These are phyloP conservation scores for Isaurus tuberculatus DNA, from an alignment of 92 coral and sea anemone species.

Conservation along the genomic window DNA sequence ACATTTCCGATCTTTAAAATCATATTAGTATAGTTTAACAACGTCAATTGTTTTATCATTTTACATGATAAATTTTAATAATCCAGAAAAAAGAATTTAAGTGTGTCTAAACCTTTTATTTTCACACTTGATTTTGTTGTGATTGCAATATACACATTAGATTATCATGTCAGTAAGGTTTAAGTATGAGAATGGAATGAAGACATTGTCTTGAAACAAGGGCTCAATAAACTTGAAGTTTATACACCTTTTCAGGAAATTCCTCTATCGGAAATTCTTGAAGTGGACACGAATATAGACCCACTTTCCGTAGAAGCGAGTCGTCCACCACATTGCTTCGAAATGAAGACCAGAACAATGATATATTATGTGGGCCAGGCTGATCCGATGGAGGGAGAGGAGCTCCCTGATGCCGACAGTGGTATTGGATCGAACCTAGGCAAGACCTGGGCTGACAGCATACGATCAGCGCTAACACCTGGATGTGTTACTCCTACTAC, in stretches of 20 bases:
- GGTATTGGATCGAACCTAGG: conserved; percentile 93
- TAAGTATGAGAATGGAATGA: background rate
- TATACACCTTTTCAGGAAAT: conserved; percentile 70
- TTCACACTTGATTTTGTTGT: no score
- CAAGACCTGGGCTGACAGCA: conserved; percentile 94
- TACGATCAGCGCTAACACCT: conserved; percentile 96
- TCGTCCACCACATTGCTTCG: conserved; percentile 95
- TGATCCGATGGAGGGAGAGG: conserved; percentile 75
- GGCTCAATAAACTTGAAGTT: background rate
- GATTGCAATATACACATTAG: background rate
- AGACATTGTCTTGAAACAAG: background rate
- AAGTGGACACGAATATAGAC: conserved; percentile 93
- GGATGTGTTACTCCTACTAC: conserved; percentile 98
- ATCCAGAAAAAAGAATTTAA: no score
- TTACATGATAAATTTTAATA: no score
- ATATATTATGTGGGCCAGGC: conserved; percentile 87
- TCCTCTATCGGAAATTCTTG: conserved; percentile 90
- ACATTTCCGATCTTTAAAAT: no score
- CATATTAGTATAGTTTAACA: no score
- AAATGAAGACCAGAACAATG: conserved; percentile 94
- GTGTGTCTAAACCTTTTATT: no score
- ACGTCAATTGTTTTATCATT: no score
- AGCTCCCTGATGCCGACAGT: conserved; percentile 90
- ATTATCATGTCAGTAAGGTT: background rate
- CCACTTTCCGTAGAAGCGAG: conserved; percentile 93